Evolutionary conservation across 92 coral and sea anemone genomes (phyloP), one percentile per base, ranked within the genome.

Genomic region (Virgularia gustaviana): DNA sequence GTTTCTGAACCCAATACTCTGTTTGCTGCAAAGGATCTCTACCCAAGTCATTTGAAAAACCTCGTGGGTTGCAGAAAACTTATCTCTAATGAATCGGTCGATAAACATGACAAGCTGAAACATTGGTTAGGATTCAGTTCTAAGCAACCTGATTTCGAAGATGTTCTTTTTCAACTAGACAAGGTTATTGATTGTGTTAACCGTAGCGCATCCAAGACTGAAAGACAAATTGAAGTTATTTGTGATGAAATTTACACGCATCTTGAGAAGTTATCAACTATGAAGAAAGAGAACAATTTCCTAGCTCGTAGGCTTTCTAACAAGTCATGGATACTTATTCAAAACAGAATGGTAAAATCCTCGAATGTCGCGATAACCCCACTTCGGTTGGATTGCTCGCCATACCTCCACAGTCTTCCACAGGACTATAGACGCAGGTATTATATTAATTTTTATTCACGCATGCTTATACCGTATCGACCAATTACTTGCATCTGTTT

Each of bases 1-100:
- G 51, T 29, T 38, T 42, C 28, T 37, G n/a, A n/a, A n/a, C 24
- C 60, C 11, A 23, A 35, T 22, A 28, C 33, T 15, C 53, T 90
- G 35, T 32, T 83, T n/a, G 77, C 87, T 18, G 90, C 97, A 27
- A 56, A 60, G 11, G 76, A 82, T 22, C 82, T 83, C 34, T 88
- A 62, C 49, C 81, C 71, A 0, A 15, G 47, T 9, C 44, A 60
- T 15, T 12, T 16, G 57, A 75, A 83, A 75, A 28, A 77, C 52
- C 63, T 90, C 36, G 95, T 88, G 23, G 76, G 89, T 36, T 82
- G 78, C 18, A 74, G 85, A 19, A 81, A 75, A 33, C 89, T 86
- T 30, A 32, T 90, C 22, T 77, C 78, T 1, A 74, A 75, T 57
- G 87, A 83, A 37, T 24, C 31, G 36, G 33, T 61, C 23, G 22